Percentiles rank a stretch among this genome's conserved stretches.
These are phyloP conservation scores for Stenurella melanura DNA, from an alignment of 2,888 invertebrate species.

Conservation along the genomic window DNA sequence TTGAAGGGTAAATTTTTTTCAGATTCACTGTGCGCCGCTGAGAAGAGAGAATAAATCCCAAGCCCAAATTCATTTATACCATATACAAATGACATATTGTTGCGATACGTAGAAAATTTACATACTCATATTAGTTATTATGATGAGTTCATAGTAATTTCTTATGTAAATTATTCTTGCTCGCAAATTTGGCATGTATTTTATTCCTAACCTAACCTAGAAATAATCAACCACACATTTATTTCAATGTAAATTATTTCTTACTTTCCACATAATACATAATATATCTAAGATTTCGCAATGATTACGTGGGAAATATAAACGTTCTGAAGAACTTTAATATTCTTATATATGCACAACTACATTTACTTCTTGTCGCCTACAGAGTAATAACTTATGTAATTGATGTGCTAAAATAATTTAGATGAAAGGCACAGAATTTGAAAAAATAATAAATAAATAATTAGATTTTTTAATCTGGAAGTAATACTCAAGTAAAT, in stretches of 20 bases:
- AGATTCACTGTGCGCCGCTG: no score
- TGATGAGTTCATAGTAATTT: conserved; percentile 40
- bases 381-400: conserved; percentile 1
- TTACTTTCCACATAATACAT: conserved; percentile 18
- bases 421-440: neutral
- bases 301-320: conserved; percentile 27
- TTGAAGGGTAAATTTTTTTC: no score
- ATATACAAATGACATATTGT: conserved; percentile 42
- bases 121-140: conserved; percentile 42
- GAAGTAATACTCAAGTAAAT: no score
- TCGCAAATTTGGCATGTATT: conserved; percentile 34
- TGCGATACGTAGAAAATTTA: conserved; percentile 41
- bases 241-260: conserved; percentile 25
- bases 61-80: conserved; percentile 42
- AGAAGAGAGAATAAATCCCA: conserved; percentile 26
- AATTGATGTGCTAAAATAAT: neutral
- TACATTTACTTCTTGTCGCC: neutral
- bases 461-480: no score
- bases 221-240: conserved; percentile 32
- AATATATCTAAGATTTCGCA: conserved; percentile 30
- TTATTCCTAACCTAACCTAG: conserved; percentile 41
- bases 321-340: conserved; percentile 21
- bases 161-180: conserved; percentile 37
- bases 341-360: neutral
- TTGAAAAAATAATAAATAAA: no score